Percentiles rank a stretch among this genome's conserved stretches.
phyloP scores from a whole-genome alignment of 2,797 vertebrate genomes.

The Thalassophryne amazonica region DNA sequence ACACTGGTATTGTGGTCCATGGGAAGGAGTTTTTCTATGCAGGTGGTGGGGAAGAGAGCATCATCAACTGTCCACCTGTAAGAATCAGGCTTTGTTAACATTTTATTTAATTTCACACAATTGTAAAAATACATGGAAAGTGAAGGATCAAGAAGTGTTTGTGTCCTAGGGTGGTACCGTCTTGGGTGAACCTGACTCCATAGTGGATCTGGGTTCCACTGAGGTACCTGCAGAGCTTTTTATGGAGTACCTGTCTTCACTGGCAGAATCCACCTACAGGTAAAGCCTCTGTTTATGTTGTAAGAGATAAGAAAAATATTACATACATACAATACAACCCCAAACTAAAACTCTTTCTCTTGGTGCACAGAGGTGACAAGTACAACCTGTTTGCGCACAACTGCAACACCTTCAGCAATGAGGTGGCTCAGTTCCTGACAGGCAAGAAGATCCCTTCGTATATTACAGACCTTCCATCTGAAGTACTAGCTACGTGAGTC shows the following conservation, averaged over 20 bases:
- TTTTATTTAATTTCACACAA: too few species aligned
- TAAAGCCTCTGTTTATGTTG: too few species aligned
- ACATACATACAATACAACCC: too few species aligned
- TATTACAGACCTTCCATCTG: conserved; percentile 94
- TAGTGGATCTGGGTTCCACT: conserved; percentile 89
- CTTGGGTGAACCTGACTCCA: conserved; percentile 85
- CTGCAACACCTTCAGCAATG: conserved; percentile 94
- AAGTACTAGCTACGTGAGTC: conserved; percentile 93
- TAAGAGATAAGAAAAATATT: too few species aligned
- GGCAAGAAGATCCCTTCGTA: conserved; percentile 91
- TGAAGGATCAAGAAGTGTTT: not conserved
- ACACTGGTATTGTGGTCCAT: conserved; percentile 93
- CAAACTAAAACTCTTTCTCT: too few species aligned
- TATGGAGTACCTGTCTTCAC: conserved; percentile 85
- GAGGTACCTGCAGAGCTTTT: conserved; percentile 93
- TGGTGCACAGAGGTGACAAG: conserved; percentile 75
- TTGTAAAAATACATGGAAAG: not conserved
- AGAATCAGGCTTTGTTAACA: too few species aligned
- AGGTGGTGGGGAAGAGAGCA: conserved; percentile 85
- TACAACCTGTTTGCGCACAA: conserved; percentile 95
- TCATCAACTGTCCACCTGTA: conserved; percentile 88
- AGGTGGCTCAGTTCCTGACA: conserved; percentile 94
- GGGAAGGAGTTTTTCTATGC: conserved; percentile 93
- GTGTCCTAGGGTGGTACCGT: conserved; percentile 82
- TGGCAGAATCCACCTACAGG: conserved; percentile 84